These are phyloP conservation scores for Drosophila melanocephala DNA, from an alignment of 2,888 invertebrate species.

Conservation along the genomic window DNA sequence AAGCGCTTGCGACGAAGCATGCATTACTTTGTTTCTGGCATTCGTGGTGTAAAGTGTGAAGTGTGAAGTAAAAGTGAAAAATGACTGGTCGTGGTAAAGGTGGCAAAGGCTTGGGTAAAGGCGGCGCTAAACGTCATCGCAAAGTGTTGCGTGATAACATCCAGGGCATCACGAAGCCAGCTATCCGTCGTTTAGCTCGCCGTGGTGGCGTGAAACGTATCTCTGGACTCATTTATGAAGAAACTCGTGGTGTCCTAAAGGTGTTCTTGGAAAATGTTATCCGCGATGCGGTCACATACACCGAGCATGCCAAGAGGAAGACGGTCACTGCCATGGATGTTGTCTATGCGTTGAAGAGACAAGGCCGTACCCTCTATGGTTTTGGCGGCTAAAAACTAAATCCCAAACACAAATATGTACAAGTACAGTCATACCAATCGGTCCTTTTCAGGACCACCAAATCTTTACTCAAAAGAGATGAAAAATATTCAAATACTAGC, in stretches of 20 bases:
- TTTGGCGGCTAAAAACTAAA: constrained; percentile 89
- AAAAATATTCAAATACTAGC: neutral
- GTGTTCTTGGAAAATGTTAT: constrained; percentile 94
- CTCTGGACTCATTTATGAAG: constrained; percentile 92
- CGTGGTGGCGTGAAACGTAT: constrained; percentile 90
- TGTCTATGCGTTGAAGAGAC: constrained; percentile 93
- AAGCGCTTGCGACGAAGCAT: neutral
- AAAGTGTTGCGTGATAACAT: constrained; percentile 93
- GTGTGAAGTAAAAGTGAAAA: neutral
- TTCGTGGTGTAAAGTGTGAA: neutral
- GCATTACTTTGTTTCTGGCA: neutral
- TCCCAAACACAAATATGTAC: neutral
- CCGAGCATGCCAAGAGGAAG: constrained; percentile 94
- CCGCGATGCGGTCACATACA: constrained; percentile 93
- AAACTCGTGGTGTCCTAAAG: constrained; percentile 91
- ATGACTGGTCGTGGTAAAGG: constrained; percentile 87
- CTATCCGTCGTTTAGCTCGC: constrained; percentile 91
- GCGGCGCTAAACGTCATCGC: constrained; percentile 89
- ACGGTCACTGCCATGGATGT: constrained; percentile 96
- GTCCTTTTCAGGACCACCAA: constrained; percentile 2
- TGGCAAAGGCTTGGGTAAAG: constrained; percentile 76
- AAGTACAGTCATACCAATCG: constrained; percentile 1
- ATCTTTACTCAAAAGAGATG: neutral
- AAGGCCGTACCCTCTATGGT: constrained; percentile 93
- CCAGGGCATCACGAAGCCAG: constrained; percentile 92